Percentiles rank a stretch among this genome's conserved stretches.
These are phyloP conservation scores for Cyanoramphus novaezelandiae DNA, from an alignment of 2,113 vertebrate species.

Conservation along the genomic window DNA sequence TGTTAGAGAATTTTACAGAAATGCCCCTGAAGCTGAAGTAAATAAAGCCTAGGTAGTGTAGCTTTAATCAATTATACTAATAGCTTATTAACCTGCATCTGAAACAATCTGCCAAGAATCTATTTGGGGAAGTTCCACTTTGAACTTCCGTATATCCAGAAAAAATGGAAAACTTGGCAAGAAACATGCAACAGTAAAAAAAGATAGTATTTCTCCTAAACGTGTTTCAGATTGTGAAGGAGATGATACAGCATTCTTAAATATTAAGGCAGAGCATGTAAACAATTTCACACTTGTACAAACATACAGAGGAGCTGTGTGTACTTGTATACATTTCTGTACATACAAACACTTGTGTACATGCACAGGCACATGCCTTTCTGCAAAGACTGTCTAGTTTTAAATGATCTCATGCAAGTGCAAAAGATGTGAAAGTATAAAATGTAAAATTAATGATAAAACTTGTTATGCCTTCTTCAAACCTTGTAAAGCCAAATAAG, in stretches of 20 bases:
- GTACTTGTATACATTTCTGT: background rate
- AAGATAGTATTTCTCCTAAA: background rate
- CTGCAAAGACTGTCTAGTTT: background rate
- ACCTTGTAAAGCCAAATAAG: background rate
- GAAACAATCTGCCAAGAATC: background rate
- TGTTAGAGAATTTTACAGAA: background rate
- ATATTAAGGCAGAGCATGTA: background rate
- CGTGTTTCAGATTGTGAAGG: background rate
- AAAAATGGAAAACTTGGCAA: background rate
- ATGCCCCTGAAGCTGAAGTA: background rate
- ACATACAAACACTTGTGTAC: background rate
- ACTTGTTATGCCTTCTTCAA: background rate
- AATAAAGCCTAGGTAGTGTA: background rate
- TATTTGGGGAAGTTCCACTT: background rate
- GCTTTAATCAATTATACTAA: background rate
- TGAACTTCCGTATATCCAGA: background rate
- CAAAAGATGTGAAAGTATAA: background rate
- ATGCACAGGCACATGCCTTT: background rate
- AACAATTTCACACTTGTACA: background rate
- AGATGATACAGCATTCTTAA: background rate
- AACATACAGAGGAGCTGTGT: background rate
- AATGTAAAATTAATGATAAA: background rate
- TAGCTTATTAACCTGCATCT: background rate
- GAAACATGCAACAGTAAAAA: background rate
- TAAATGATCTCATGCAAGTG: background rate